A percentile compares a stretch with the other conserved stretches of the same genome.
Evolutionary conservation across 1,140 invertebrate genomes (phyloP).

Genomic region (Scylla paramamosain): DNA sequence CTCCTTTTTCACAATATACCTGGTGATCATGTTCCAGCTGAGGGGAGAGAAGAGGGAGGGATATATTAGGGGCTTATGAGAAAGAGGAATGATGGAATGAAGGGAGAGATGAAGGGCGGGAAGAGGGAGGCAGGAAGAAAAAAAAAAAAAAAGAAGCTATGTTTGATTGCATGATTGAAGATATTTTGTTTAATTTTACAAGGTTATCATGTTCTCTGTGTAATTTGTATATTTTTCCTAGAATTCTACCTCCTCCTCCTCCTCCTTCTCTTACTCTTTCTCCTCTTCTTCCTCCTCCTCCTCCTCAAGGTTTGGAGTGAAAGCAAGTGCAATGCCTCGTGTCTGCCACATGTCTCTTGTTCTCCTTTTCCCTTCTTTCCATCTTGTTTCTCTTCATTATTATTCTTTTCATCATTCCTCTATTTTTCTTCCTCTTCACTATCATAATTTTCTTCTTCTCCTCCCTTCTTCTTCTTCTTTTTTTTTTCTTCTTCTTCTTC

Average conservation of each 20-base stretch:
- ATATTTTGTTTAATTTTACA: too few species aligned
- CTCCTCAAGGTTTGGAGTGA: neutral
- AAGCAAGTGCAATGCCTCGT: too few species aligned
- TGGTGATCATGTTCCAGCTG: neutral
- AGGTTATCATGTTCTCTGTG: too few species aligned
- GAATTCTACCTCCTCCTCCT: neutral
- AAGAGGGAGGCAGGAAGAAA: neutral
- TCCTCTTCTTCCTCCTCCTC: neutral
- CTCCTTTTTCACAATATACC: neutral
- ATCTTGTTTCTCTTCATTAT: too few species aligned
- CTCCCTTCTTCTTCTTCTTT: neutral
- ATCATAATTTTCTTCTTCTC: too few species aligned
- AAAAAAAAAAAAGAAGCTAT: neutral
- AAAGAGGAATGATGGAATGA: too few species aligned
- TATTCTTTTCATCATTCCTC: too few species aligned
- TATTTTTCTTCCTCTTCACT: too few species aligned
- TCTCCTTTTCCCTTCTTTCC: too few species aligned
- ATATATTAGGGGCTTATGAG: too few species aligned
- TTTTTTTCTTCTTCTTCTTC: neutral
- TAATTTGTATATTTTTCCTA: too few species aligned
- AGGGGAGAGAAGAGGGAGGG: neutral
- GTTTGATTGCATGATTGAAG: neutral
- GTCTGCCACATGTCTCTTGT: too few species aligned
- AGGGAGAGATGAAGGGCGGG: neutral
- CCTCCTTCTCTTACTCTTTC: neutral